Percentiles rank a stretch among this genome's conserved stretches.
phyloP scores from a whole-genome alignment of 2,113 vertebrate species.

The Ceratotherium simum region DNA sequence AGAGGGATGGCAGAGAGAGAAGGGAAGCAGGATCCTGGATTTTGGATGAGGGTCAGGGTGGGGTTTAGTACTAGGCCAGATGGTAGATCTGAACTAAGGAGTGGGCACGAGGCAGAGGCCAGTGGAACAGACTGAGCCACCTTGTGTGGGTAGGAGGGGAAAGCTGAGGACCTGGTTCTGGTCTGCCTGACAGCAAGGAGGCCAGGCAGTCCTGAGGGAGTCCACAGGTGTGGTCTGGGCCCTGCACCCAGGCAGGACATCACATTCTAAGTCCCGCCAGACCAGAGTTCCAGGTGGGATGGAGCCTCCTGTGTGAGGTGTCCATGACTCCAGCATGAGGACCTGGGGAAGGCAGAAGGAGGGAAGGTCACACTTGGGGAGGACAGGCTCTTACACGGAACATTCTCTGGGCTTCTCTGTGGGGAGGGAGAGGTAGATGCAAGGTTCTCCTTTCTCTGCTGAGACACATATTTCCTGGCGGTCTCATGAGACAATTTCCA shows the following conservation, averaged over 20 bases:
- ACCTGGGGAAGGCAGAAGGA: not conserved
- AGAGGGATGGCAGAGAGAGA: no score
- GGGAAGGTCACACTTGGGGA: fast-evolving
- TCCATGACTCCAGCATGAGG: fast-evolving
- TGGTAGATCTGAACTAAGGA: no score
- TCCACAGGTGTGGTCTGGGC: fast-evolving
- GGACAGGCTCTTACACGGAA: not conserved
- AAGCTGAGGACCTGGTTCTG: not conserved
- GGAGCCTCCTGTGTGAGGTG: not conserved
- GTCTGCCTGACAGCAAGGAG: fast-evolving
- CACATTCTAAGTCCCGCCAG: no score
- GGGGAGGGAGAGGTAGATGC: not conserved
- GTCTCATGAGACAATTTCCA: not conserved
- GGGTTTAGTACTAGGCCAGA: not conserved
- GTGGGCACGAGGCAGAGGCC: not conserved
- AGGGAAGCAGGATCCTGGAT: not conserved
- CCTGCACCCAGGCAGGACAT: not conserved
- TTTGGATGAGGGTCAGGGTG: not conserved
- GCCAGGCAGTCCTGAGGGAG: fast-evolving
- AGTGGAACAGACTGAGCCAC: fast-evolving
- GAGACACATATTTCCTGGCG: not conserved
- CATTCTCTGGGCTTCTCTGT: not conserved
- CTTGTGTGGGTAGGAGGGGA: not conserved
- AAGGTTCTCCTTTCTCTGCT: not conserved
- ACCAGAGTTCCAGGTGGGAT: no score